Base-by-base conservation (phyloP, 2,797 vertebrate species). In the Zalophus californianus region DNA sequence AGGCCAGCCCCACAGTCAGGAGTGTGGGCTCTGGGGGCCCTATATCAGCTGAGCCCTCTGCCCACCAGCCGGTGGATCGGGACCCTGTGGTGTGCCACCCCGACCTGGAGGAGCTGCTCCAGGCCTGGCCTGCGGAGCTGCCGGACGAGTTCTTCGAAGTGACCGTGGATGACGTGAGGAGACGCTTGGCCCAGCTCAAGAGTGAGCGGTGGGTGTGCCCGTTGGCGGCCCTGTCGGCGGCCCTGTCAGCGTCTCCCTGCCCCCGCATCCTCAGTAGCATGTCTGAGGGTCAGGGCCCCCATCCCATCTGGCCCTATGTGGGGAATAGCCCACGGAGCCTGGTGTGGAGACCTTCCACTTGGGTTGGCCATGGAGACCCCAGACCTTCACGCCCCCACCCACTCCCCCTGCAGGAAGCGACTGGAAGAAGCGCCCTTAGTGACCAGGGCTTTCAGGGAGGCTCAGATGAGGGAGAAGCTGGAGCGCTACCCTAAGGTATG, bases 91-190 rank as follows among this genome's bases (percentile, higher is more conserved):
- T 99, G 23, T 99, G 99, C 98, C 99, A 99, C 98, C 98, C 99
- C 68, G 99, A 99, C 97, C 98, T 98, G 0, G 97, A 98, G 48
- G 97, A 98, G 77, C 97, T 72, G n/a, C 95, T 83, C 9, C 93
- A 93, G 92, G 94, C 96, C 97, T 94, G 54, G 80, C 94, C 94
- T 0, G 85, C 94, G 0, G 99, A 99, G 75, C 98, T 99, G 83
- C 99, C 99, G 0, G 99, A 99, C 3, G 99, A 99, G 90, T 99
- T 99, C 98, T 99, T 99, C 90, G 99, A 99, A 95, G 99, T 99
- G 97, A 99, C 99, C 0, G 97, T 99, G 97, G 99, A 99, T 5
- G 99, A 99, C 2, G 98, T 99, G 91, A 98, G 99, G 95, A 99
- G 99, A 92, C 99, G 99, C 90, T 99, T 99, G 78, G 99, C 99